Evolutionary conservation across 2,797 vertebrate genomes (phyloP), one percentile per base, ranked within the genome.

Genomic region (Coranthus polyacanthus): DNA sequence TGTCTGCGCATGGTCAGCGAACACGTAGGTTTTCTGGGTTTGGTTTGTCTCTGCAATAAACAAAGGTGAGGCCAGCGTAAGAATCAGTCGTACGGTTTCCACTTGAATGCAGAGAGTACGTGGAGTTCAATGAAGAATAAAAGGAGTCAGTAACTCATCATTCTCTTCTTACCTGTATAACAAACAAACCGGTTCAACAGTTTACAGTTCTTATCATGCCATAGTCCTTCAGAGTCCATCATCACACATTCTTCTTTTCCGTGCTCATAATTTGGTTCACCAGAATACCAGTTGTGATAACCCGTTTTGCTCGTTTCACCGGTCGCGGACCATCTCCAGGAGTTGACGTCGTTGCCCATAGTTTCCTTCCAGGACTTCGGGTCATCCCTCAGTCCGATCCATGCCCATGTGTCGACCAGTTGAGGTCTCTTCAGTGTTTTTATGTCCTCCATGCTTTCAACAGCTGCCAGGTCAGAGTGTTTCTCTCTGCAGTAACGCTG

Each of bases 371-470:
- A 87, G 38, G 24, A 42, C 0, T n/a, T 2, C 1, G 73, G 62
- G 8, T 74, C 32, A 44, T 80, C 80, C 0, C 2, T n/a, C 26
- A 83, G 53, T 18, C 83, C 81, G 3, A 87, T 82, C 83, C 83
- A 87, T 3, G 61, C 50, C 32, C 10, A 16, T 4, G 13, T 5
- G 15, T 22, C 4, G 1, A 4, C 0, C 7, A 0, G 6, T 11
- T 0, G 0, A 0, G 63, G 6, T 5, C 32, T 59, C 3, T 15
- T 2, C 1, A 81, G 9, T 13, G 2, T 38, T 12, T 2, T 41
- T 12, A 65, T 13, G 1, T 83, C 42, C 1, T 57, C 53, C 41
- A 15, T 22, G 41, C 6, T 63, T 20, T 50, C 20, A 0, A 80
- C 5, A 39, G 52, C 77, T 0, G 75, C 83, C 39, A 81, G 69